A percentile compares a stretch with the other conserved stretches of the same genome.
Conservation (phyloP, 2,797 vertebrate species). For the Acipenser transmontanus region DNA sequence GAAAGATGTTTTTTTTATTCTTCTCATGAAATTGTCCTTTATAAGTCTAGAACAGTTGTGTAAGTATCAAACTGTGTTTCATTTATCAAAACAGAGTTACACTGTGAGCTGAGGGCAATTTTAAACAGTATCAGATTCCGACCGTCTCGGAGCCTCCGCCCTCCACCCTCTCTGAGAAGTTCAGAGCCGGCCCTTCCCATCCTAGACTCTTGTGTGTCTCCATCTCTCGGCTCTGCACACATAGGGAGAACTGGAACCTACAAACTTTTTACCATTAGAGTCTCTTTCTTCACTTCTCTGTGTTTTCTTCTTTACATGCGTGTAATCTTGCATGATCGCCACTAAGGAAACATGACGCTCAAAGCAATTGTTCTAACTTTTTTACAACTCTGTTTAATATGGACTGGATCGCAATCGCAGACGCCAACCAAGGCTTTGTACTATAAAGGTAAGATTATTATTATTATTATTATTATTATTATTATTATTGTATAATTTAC, state of each 20-base stretch:
- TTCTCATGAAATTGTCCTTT: too few relatives aligned
- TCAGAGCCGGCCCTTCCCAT: slow-evolving; percentile 20
- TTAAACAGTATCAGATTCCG: too few relatives aligned
- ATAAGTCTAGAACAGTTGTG: too few relatives aligned
- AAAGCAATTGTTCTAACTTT: slow-evolving; percentile 21
- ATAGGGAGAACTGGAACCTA: background rate
- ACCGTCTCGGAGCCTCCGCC: slow-evolving; percentile 8
- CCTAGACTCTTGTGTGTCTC: background rate
- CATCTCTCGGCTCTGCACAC: slow-evolving; percentile 2
- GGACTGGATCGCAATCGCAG: slow-evolving; percentile 19
- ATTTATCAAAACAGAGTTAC: too few relatives aligned
- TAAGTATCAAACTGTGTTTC: too few relatives aligned
- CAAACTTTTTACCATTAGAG: background rate
- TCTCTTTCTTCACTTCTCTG: background rate
- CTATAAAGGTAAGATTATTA: slow-evolving; percentile 22
- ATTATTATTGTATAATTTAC: background rate
- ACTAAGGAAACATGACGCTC: slow-evolving; percentile 26
- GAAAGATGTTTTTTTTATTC: too few relatives aligned
- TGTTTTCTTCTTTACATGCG: background rate
- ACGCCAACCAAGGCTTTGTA: background rate
- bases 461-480: background rate
- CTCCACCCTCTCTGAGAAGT: slow-evolving; percentile 19
- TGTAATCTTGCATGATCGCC: slow-evolving; percentile 12
- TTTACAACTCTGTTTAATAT: slow-evolving; percentile 25
- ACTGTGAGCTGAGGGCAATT: too few relatives aligned